A percentile compares a stretch with the other conserved stretches of the same genome.
Evolutionary conservation across 2,888 invertebrate species (phyloP).

Genomic region (Linnaemya vulpina): DNA sequence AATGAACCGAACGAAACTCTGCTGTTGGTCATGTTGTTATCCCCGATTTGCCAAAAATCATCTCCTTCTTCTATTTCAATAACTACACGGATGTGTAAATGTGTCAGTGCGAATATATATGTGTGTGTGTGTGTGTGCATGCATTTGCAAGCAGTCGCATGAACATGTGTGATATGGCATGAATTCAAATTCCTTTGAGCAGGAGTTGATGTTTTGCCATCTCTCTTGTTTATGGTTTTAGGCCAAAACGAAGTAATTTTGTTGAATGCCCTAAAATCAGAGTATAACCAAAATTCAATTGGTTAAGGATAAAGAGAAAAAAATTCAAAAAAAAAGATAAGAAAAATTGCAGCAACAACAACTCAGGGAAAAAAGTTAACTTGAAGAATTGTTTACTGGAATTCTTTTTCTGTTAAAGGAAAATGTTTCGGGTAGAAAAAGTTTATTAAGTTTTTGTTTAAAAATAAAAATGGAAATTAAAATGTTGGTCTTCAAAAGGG

Average conservation of each 20-base stretch:
- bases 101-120: background rate
- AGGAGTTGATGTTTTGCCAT: conserved; percentile 62
- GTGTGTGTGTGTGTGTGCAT: conserved; percentile 20
- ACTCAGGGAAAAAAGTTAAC: background rate
- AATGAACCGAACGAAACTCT: conserved; percentile 22
- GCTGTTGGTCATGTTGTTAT: conserved; percentile 37
- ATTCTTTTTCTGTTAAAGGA: background rate
- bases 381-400: background rate
- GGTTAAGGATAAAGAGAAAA: conserved; percentile 62
- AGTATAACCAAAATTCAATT: conserved; percentile 71
- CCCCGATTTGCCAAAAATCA: conserved; percentile 8
- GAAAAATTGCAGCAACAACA: background rate
- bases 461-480: background rate
- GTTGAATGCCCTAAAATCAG: conserved; percentile 68
- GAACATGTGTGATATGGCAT: background rate
- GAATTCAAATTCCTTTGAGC: conserved; percentile 55
- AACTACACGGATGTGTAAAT: background rate
- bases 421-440: background rate
- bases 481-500: background rate
- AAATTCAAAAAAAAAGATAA: background rate
- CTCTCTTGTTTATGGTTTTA: conserved; percentile 66
- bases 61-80: background rate
- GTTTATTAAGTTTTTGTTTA: too few relatives aligned
- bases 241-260: conserved; percentile 68
- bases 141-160: background rate